A percentile compares a stretch with the other conserved stretches of the same genome.
Evolutionary conservation across 2,797 vertebrate species (phyloP).

Genomic region (Hephaestus fuliginosus): DNA sequence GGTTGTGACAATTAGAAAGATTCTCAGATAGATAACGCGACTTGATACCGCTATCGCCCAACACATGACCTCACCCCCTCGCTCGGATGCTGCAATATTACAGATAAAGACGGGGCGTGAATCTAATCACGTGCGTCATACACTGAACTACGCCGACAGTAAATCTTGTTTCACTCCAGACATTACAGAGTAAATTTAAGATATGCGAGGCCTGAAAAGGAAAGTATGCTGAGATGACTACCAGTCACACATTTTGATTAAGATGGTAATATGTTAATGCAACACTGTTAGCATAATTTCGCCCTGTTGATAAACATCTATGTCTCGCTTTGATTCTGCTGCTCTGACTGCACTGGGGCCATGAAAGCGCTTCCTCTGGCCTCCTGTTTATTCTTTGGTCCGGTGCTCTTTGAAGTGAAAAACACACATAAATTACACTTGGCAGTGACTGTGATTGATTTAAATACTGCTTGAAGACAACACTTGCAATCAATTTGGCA

Average conservation of each 20-base stretch:
- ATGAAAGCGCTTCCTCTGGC: conserved; percentile 65
- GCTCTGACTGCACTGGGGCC: conserved; percentile 46
- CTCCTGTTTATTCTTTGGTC: conserved; percentile 63
- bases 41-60: conserved; percentile 29
- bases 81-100: conserved; percentile 23
- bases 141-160: not conserved
- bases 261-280: conserved; percentile 86
- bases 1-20: conserved; percentile 63
- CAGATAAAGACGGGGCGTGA: conserved; percentile 21
- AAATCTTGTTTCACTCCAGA: conserved; percentile 13
- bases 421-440: conserved; percentile 72
- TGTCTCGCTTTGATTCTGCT: conserved; percentile 77
- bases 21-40: conserved; percentile 53
- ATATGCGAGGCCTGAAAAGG: conserved; percentile 45
- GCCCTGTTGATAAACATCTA: conserved; percentile 68
- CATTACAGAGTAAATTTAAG: conserved; percentile 7
- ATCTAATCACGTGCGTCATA: conserved; percentile 18
- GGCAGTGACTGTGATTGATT: conserved; percentile 75
- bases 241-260: conserved; percentile 69
- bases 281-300: conserved; percentile 85
- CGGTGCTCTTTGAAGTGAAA: conserved; percentile 76
- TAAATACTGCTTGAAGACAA: conserved; percentile 75
- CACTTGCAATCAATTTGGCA: conserved; percentile 70
- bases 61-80: conserved; percentile 25
- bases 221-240: conserved; percentile 59